Evolutionary conservation across 2,113 vertebrate genomes (phyloP), one percentile per base, ranked within the genome.

Genomic region (Connochaetes taurinus): DNA sequence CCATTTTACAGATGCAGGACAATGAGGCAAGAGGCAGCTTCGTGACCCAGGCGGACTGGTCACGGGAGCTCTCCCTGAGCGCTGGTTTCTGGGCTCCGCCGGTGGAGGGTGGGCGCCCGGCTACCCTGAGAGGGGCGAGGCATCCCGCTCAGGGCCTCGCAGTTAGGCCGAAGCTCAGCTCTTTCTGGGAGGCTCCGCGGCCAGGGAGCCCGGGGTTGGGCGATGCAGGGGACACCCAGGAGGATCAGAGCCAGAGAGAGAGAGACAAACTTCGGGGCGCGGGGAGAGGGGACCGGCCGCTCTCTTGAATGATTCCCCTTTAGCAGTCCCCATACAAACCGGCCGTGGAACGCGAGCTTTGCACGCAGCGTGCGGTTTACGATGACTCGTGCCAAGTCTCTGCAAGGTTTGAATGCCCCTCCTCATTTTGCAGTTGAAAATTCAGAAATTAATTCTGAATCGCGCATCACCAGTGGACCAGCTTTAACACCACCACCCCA

Each of bases 1-100:
- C 97, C 97, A 96, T 93, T 95, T 86, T 62, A 96, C 90, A 92
- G 96, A 92, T 78, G n/a, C 58, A 11, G 52, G 90, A 16, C 47
- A 4, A 1, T 7, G 76, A 85, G 71, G 29, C 87, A 3, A 15
- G 80, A 80, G 31, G 55, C 76, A 58, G 64, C n/a, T 25, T 31
- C 55, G 1, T 12, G 16, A 31, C 23, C 43, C 0, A 2, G n/a
- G 29, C 33, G 2, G 19, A 47, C 47, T 16, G 13, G 25, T n/a
- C 0, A 14, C 5, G 3, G 0, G 2, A 21, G 29, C 53, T 43
- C 31, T 86, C 52, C 57, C 21, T 0, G 19, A 0, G 43, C 6
- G 25, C 78, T 7, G 58, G 21, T 84, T 94, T 67, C 2, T 2
- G 50, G 83, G 47, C 16, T 31, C 25, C 25, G 15, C 29, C 1